phyloP scores from a whole-genome alignment of 2,113 vertebrate species.

The Acanthochromis polyacanthus region DNA sequence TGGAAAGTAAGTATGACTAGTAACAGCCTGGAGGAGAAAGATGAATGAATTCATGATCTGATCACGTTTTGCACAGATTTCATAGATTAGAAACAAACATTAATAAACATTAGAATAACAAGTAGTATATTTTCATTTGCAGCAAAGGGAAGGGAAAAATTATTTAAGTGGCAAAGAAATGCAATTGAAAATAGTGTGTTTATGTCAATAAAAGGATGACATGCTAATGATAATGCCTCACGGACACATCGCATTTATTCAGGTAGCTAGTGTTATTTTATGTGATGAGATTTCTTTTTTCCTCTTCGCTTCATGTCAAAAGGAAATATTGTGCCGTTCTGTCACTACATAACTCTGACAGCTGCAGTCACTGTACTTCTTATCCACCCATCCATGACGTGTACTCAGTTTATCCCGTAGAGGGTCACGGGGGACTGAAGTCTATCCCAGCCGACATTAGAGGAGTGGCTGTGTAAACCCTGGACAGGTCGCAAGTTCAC shows the following conservation, averaged over 20 bases:
- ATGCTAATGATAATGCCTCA: neutral
- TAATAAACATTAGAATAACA: neutral
- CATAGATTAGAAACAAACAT: conserved; percentile 4
- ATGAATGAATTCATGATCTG: conserved; percentile 11
- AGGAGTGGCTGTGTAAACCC: no score
- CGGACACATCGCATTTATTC: neutral
- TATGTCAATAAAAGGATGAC: no score
- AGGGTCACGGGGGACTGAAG: no score
- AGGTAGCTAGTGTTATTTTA: neutral
- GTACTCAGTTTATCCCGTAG: no score
- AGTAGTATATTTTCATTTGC: neutral
- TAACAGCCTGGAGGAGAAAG: neutral
- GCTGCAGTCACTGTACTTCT: no score
- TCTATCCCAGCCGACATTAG: no score
- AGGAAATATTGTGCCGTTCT: no score
- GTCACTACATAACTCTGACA: no score
- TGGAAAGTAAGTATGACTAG: conserved; percentile 24
- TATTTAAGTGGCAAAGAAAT: neutral
- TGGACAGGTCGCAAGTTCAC: no score
- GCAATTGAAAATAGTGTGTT: neutral
- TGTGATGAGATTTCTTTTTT: neutral
- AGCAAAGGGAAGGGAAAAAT: conserved; percentile 2
- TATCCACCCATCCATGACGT: no score
- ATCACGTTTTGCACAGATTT: neutral
- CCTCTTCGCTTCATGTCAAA: no score